Percentiles rank a stretch among this genome's conserved stretches.
phyloP scores from a whole-genome alignment of 2,888 invertebrate genomes.

The Lepas anatifera region DNA sequence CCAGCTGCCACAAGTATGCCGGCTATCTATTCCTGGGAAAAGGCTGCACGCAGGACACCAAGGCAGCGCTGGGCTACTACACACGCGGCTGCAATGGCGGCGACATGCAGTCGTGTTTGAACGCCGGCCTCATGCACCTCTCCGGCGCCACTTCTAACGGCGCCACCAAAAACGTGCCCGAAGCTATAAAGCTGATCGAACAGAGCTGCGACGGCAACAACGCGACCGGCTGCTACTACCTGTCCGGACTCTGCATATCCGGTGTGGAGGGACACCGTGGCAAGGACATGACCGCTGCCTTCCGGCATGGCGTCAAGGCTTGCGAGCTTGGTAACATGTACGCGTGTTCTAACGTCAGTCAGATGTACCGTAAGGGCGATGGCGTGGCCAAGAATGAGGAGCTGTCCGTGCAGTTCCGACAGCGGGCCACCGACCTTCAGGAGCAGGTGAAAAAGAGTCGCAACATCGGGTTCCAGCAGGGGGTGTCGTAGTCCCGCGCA shows the following conservation, averaged over 20 bases:
- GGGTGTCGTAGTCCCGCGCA: background rate
- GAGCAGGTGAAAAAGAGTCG: background rate
- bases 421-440: background rate
- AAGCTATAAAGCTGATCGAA: slow-evolving; percentile 41
- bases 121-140: slow-evolving; percentile 56
- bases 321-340: slow-evolving; percentile 75
- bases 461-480: background rate
- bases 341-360: slow-evolving; percentile 79
- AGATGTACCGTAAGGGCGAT: slow-evolving; percentile 49
- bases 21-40: slow-evolving; percentile 41
- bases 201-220: slow-evolving; percentile 37
- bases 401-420: background rate
- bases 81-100: slow-evolving; percentile 63
- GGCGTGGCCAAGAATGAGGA: slow-evolving; percentile 55
- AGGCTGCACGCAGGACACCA: slow-evolving; percentile 42
- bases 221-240: slow-evolving; percentile 62
- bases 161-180: slow-evolving; percentile 21
- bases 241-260: slow-evolving; percentile 63
- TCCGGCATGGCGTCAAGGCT: slow-evolving; percentile 58
- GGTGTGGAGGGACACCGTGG: slow-evolving; percentile 50
- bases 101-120: slow-evolving; percentile 57
- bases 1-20: slow-evolving; percentile 80
- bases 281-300: slow-evolving; percentile 61
- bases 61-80: slow-evolving; percentile 56
- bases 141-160: slow-evolving; percentile 22